phyloP scores from a whole-genome alignment of 2,113 vertebrate species.

The Nothoprocta perdicaria region DNA sequence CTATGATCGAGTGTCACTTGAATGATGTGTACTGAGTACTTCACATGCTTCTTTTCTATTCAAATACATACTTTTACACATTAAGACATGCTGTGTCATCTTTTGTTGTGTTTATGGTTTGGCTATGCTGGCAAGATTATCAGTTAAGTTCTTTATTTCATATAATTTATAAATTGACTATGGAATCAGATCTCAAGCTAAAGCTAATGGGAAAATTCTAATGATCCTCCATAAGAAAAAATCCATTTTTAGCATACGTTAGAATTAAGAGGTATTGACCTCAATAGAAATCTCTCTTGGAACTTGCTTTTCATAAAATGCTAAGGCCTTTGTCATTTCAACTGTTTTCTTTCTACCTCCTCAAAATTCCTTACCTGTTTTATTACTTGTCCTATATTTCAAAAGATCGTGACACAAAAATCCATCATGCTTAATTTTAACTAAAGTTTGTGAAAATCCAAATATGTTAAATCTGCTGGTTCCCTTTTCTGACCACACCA shows the following conservation, averaged over 20 bases:
- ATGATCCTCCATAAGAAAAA: neutral
- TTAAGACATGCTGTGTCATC: neutral
- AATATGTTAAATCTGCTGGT: constrained; percentile 23
- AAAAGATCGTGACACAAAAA: constrained; percentile 37
- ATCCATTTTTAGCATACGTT: neutral
- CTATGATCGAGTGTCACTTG: neutral
- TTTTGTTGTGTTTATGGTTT: constrained; percentile 11
- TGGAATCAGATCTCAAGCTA: neutral
- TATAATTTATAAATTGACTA: neutral
- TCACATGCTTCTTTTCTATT: constrained; percentile 8
- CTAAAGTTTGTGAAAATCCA: constrained; percentile 32
- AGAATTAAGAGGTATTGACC: constrained; percentile 6
- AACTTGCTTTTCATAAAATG: neutral
- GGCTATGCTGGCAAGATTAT: neutral
- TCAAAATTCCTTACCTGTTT: neutral
- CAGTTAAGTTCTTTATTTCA: neutral
- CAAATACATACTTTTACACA: neutral
- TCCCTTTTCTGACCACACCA: neutral
- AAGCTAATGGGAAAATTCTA: neutral
- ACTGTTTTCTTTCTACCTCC: neutral
- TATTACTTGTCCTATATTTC: constrained; percentile 25
- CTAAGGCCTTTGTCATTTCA: neutral
- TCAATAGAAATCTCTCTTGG: neutral
- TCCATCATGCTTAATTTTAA: constrained; percentile 13
- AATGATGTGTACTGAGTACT: neutral